These are phyloP conservation scores for Dugesia japonica DNA, from an alignment of 2,888 invertebrate genomes.

Conservation along the genomic window DNA sequence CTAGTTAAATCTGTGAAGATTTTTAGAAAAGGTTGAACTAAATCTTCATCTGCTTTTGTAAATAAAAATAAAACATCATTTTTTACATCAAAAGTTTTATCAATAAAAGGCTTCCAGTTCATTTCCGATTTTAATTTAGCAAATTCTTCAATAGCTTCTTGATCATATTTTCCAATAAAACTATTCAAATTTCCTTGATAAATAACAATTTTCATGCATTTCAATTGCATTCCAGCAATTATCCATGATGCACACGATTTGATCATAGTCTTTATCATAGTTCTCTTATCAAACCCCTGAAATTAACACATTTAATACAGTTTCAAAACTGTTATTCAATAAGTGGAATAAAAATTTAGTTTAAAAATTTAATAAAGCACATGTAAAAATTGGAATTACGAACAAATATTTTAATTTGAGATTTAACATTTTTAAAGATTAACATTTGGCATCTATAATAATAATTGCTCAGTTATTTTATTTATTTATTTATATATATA, in stretches of 20 bases:
- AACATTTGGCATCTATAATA: no score
- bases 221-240: constrained; percentile 41
- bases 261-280: constrained; percentile 39
- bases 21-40: not conserved
- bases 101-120: not conserved
- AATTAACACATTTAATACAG: not conserved
- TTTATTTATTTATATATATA: no score
- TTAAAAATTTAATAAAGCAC: no score
- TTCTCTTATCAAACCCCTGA: not conserved
- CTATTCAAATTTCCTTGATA: constrained; percentile 35
- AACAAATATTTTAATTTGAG: no score
- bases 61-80: not conserved
- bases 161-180: not conserved
- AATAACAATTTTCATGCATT: constrained; percentile 40
- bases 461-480: no score
- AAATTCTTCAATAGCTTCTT: not conserved
- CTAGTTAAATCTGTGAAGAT: not conserved
- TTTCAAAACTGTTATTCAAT: no score
- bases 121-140: not conserved
- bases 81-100: not conserved
- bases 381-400: no score
- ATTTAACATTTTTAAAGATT: no score
- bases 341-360: no score
- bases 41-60: not conserved
- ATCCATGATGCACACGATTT: constrained; percentile 42